Evolutionary conservation across 2,113 vertebrate genomes (phyloP), one percentile per base, ranked within the genome.

Genomic region (Sturnira hondurensis): DNA sequence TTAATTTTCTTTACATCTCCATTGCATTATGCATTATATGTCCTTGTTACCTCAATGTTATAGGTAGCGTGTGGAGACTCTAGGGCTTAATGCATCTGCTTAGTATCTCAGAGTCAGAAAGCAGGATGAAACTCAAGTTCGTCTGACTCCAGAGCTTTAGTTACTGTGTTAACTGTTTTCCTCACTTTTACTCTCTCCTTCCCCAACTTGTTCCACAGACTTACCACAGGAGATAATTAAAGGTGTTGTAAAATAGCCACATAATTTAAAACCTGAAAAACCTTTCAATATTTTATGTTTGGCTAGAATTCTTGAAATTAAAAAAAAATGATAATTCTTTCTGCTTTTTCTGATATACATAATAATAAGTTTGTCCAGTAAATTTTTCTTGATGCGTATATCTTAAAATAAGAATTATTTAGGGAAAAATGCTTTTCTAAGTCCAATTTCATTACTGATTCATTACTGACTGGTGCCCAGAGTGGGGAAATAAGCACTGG

Each of bases 301-400:
- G 61, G 43, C 41, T 41, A 58, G 74, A 91, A 86, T 82, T 92
- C n/a, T 82, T 78, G 20, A 54, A 84, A 94, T 85, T 85, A 94
- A 63, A 63, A 63, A 63, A 28, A 61, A 84, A 77, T 41, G 83
- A 20, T 52, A 71, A 56, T 91, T 31, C 41, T 52, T 86, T 81
- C 41, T 54, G 71, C 22, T 47, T 47, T 17, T 87, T 94, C 26
- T 92, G 45, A 71, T 78, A n/a, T 58, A 17, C 20, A n/a, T 70
- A 71, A 63, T 83, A 91, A 31, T 78, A 88, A 92, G 63, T 78
- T 94, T 24, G 5, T 87, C 76, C 43, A 65, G 84, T 71, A 65
- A 41, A 41, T 38, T 71, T 96, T 89, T 31, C 0, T 83, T 33
- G 28, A 19, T n/a, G 43, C 15, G 33, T 87, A 9, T 45, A n/a